Percentiles rank a stretch among this genome's conserved stretches.
Evolutionary conservation across 2,113 vertebrate species (phyloP).

Genomic region (Cnemophilus loriae): DNA sequence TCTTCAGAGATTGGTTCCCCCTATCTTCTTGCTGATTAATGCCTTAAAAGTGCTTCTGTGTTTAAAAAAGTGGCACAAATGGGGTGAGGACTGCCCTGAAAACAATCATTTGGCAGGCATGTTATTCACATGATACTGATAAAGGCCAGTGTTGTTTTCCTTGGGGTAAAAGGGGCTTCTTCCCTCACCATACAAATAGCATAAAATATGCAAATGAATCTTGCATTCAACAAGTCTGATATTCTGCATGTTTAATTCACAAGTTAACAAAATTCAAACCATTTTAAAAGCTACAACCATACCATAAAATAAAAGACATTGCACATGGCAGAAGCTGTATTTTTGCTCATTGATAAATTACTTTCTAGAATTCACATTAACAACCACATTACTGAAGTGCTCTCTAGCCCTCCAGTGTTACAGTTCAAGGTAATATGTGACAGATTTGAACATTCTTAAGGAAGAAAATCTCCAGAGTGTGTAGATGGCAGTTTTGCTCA

Average conservation of each 20-base stretch:
- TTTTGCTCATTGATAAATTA: slow-evolving; percentile 49
- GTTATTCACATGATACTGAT: neutral
- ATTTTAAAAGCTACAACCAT: neutral
- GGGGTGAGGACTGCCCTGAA: neutral
- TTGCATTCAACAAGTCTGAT: slow-evolving; percentile 17
- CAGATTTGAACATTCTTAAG: slow-evolving; percentile 55
- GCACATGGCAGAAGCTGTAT: slow-evolving; percentile 1
- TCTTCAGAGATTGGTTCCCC: neutral
- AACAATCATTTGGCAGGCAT: neutral
- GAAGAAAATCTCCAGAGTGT: slow-evolving; percentile 43
- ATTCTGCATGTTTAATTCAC: neutral
- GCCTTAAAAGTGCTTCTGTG: neutral
- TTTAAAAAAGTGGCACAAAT: neutral
- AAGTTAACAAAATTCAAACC: neutral
- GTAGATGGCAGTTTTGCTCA: slow-evolving; percentile 1
- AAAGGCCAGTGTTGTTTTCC: neutral
- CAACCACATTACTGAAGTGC: slow-evolving; percentile 43
- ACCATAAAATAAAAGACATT: neutral
- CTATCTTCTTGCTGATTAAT: neutral
- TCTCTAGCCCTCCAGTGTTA: slow-evolving; percentile 42
- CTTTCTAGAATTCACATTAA: slow-evolving; percentile 61
- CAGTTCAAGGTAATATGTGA: slow-evolving; percentile 59
- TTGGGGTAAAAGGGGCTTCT: neutral
- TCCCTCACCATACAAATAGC: neutral
- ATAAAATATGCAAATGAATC: neutral